Evolutionary conservation across 2,113 vertebrate species (phyloP).

Genomic region (Perccottus glenii): DNA sequence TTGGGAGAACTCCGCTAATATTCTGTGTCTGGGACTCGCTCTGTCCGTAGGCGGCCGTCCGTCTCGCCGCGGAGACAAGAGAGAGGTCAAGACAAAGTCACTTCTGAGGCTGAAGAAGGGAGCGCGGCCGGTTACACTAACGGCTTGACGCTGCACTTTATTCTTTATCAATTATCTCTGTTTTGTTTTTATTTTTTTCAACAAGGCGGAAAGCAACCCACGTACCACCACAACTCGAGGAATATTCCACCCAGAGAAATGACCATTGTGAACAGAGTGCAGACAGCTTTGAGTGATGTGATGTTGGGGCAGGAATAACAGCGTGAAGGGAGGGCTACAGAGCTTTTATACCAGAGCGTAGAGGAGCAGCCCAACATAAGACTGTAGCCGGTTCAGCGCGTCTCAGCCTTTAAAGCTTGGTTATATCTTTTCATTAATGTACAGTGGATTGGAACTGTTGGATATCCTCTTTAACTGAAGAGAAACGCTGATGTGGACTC

Average conservation of each 20-base stretch:
- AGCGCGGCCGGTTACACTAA: not conserved
- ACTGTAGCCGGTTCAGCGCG: conserved; percentile 16
- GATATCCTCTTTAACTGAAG: conserved; percentile 22
- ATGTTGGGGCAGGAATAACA: conserved; percentile 34
- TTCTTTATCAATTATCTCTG: not conserved
- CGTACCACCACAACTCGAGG: conserved; percentile 14
- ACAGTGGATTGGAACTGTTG: conserved; percentile 10
- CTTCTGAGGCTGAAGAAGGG: conserved; percentile 36
- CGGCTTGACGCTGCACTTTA: conserved; percentile 3
- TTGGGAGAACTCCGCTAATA: conserved; percentile 8
- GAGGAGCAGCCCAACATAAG: conserved; percentile 18
- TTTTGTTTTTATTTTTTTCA: not conserved
- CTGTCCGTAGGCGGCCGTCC: conserved; percentile 18
- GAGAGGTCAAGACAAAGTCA: conserved; percentile 76
- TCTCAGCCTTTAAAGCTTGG: not conserved
- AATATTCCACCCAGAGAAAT: conserved; percentile 11
- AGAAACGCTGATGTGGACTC: conserved; percentile 48
- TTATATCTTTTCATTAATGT: not conserved
- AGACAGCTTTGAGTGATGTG: conserved; percentile 12
- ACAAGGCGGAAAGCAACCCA: conserved; percentile 11
- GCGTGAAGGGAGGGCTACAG: conserved; percentile 36
- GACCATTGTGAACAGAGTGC: not conserved
- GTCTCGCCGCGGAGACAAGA: conserved; percentile 32
- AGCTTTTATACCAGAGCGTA: conserved; percentile 24
- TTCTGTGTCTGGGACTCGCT: conserved; percentile 3